Evolutionary conservation across 2,888 invertebrate species (phyloP).

Genomic region (Drosophila kuntzei): DNA sequence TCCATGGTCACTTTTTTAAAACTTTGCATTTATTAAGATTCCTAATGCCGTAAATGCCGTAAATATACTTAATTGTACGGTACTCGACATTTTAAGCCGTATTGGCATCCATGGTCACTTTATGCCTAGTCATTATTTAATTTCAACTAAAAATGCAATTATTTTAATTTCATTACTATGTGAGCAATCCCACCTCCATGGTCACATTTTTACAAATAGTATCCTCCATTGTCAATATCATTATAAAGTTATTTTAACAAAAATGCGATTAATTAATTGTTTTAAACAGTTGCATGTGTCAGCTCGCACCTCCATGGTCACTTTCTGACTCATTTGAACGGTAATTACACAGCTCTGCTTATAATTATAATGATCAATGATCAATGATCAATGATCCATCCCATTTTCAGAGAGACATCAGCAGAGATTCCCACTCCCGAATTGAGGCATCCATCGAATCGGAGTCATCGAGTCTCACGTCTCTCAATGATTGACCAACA

Average conservation of each 20-base stretch:
- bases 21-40: background rate
- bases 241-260: background rate
- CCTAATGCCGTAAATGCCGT: background rate
- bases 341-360: conserved; percentile 1
- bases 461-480: conserved; percentile 15
- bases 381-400: no score
- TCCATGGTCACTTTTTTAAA: background rate
- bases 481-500: conserved; percentile 44
- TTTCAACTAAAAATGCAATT: no score
- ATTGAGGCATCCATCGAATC: background rate
- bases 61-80: no score
- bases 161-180: no score
- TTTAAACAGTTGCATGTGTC: conserved; percentile 3
- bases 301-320: conserved; percentile 17
- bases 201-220: background rate
- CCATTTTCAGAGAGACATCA: background rate
- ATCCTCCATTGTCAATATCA: background rate
- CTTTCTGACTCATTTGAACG: background rate
- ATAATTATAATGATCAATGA: conserved; percentile 9
- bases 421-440: no score
- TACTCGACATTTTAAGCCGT: no score
- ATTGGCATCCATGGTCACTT: background rate
- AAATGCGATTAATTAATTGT: background rate
- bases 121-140: no score
- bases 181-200: background rate